Conservation (phyloP, 2,888 invertebrate genomes). For the Onthophagus sagittarius region DNA sequence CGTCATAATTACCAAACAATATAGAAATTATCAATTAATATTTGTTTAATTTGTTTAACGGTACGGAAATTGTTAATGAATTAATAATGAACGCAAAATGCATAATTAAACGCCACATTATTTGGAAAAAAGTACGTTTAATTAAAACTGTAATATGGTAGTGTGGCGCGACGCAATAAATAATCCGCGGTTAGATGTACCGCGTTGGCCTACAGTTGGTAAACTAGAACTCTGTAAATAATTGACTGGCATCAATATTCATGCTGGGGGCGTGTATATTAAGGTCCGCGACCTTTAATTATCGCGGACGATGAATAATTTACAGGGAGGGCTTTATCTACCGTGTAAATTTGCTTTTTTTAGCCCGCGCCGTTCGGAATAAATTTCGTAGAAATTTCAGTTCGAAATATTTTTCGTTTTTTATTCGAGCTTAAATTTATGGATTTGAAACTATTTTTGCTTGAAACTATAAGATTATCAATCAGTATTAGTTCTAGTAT, state of each 20-base stretch:
- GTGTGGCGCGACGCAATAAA: not conserved
- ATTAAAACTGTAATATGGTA: not conserved
- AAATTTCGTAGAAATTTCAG: not conserved
- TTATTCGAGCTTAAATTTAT: not conserved
- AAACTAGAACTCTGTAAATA: not conserved
- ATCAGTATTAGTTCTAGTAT: no score
- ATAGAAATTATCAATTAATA: no score
- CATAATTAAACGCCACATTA: no score
- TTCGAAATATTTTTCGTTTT: not conserved
- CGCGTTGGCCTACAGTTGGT: not conserved
- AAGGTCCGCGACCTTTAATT: not conserved
- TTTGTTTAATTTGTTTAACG: no score
- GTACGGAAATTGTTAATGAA: no score
- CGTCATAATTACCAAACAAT: no score
- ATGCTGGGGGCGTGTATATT: not conserved
- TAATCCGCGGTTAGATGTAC: not conserved
- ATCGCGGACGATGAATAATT: not conserved
- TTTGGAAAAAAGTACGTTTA: not conserved
- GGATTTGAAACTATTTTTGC: not conserved
- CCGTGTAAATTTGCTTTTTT: not conserved
- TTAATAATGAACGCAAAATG: no score
- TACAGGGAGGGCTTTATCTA: not conserved
- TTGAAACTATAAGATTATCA: no score
- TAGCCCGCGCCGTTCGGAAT: not conserved
- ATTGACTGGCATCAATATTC: not conserved